Evolutionary conservation across 2,113 vertebrate species (phyloP).

Genomic region (Talpa occidentalis): DNA sequence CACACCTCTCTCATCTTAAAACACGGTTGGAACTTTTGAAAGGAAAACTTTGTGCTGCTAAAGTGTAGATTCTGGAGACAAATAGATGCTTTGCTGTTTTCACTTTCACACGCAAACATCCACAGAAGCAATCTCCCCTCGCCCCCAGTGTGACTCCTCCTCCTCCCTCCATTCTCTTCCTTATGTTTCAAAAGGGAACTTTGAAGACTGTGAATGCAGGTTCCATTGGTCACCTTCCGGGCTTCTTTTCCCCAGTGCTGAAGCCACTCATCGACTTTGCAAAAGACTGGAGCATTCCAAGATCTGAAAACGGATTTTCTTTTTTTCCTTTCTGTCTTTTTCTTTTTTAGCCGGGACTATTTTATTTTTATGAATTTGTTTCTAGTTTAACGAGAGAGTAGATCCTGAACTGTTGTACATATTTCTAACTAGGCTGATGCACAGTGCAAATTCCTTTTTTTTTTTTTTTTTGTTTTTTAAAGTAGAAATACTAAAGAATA

Average conservation of each 20-base stretch:
- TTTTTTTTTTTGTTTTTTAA: slow-evolving; percentile 84
- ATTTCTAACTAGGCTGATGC: slow-evolving; percentile 93
- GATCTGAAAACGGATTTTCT: slow-evolving; percentile 86
- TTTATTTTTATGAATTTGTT: slow-evolving; percentile 87
- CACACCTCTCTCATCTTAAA: slow-evolving; percentile 83
- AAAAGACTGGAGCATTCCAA: slow-evolving; percentile 93
- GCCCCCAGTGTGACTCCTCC: slow-evolving; percentile 75
- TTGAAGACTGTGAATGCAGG: slow-evolving; percentile 97
- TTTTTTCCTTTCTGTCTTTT: slow-evolving; percentile 81
- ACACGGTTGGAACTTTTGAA: slow-evolving; percentile 89
- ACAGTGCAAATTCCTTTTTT: slow-evolving; percentile 88
- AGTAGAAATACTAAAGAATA: slow-evolving; percentile 85
- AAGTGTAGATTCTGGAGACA: slow-evolving; percentile 89
- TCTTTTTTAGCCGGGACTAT: slow-evolving; percentile 91
- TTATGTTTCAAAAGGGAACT: slow-evolving; percentile 97
- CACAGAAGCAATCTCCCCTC: slow-evolving; percentile 90
- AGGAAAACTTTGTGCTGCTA: slow-evolving; percentile 94
- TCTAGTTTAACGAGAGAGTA: slow-evolving; percentile 87
- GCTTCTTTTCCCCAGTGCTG: slow-evolving; percentile 89
- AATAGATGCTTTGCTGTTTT: slow-evolving; percentile 92
- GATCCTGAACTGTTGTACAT: slow-evolving; percentile 95
- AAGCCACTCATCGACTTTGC: slow-evolving; percentile 90
- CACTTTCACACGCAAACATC: slow-evolving; percentile 92
- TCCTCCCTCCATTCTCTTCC: slow-evolving; percentile 73
- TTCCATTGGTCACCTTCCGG: slow-evolving; percentile 85